phyloP scores from a whole-genome alignment of 1,140 invertebrate species.

The Drosophila ogumai region DNA sequence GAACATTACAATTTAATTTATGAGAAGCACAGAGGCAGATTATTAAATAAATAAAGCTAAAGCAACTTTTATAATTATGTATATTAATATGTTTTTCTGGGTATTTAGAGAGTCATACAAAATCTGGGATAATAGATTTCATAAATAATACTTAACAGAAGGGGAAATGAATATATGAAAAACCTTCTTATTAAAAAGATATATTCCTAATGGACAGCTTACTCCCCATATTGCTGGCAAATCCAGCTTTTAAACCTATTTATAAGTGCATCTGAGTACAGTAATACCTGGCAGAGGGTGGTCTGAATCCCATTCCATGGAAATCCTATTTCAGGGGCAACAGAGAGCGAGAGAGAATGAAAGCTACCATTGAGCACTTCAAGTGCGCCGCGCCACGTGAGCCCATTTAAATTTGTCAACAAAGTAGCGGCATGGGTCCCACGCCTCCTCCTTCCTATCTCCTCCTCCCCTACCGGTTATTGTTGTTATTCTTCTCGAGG shows the following conservation, averaged over 20 bases:
- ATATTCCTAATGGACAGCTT: neutral
- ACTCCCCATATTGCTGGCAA: neutral
- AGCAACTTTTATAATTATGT: too few species aligned
- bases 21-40: neutral
- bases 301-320: neutral
- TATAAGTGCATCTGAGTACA: neutral
- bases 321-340: constrained; percentile 22
- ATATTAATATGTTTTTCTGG: neutral
- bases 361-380: constrained; percentile 33
- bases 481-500: constrained; percentile 35
- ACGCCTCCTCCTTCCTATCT: neutral
- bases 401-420: constrained; percentile 65
- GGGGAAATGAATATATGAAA: neutral
- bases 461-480: constrained; percentile 13
- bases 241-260: constrained; percentile 1
- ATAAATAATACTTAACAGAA: neutral
- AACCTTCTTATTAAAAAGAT: neutral
- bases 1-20: neutral
- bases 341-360: neutral
- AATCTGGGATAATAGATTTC: neutral
- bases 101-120: too few species aligned
- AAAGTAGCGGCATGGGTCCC: constrained; percentile 35
- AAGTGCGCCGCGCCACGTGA: constrained; percentile 45
- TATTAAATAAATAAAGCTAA: neutral
- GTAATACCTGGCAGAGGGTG: neutral